Evolutionary conservation across 2,888 invertebrate genomes (phyloP).

Genomic region (Leptinotarsa juncta): DNA sequence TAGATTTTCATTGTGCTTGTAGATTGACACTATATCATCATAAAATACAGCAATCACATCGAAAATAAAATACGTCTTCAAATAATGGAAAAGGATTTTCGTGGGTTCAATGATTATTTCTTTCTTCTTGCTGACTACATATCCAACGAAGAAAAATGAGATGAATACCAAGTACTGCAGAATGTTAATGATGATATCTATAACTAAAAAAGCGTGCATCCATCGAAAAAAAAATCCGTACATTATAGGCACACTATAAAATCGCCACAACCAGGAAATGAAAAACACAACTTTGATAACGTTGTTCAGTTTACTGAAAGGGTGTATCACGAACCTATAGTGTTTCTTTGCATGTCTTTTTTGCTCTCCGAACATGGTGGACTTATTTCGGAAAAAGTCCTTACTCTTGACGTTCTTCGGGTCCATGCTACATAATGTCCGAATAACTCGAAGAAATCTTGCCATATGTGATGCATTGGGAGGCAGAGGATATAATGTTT

Average conservation of each 20-base stretch:
- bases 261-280: slow-evolving; percentile 39
- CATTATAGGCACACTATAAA: neutral
- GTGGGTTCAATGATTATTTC: slow-evolving; percentile 43
- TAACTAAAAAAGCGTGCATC: slow-evolving; percentile 16
- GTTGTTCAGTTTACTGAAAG: slow-evolving; percentile 46
- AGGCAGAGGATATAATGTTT: slow-evolving; percentile 21
- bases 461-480: slow-evolving; percentile 21
- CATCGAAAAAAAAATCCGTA: neutral
- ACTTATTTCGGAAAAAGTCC: slow-evolving; percentile 44
- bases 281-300: slow-evolving; percentile 39
- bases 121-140: slow-evolving; percentile 37
- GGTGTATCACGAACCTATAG: slow-evolving; percentile 47
- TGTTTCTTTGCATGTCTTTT: slow-evolving; percentile 39
- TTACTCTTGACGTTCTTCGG: slow-evolving; percentile 28
- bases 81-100: slow-evolving; percentile 38
- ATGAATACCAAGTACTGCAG: slow-evolving; percentile 13
- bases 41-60: slow-evolving; percentile 36
- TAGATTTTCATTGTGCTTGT: neutral
- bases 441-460: slow-evolving; percentile 18
- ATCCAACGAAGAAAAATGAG: slow-evolving; percentile 45
- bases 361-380: slow-evolving; percentile 45
- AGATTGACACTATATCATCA: neutral
- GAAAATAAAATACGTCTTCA: slow-evolving; percentile 45
- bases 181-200: slow-evolving; percentile 28
- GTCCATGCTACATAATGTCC: slow-evolving; percentile 25